phyloP scores from a whole-genome alignment of 2,113 vertebrate genomes.

The Calyptommatus sinebrachiatus region DNA sequence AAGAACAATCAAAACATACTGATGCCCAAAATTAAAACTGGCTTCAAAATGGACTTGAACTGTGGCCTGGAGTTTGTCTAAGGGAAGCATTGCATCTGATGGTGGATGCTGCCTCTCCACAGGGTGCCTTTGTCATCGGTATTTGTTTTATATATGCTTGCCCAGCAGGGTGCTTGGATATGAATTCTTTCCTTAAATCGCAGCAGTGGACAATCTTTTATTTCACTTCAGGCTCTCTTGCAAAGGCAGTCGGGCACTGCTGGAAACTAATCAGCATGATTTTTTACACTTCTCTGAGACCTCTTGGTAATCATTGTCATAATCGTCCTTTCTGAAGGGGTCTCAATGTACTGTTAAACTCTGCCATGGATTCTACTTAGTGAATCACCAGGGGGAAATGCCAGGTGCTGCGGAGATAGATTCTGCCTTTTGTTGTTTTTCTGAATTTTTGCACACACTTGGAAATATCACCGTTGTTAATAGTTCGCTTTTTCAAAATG shows the following conservation, averaged over 20 bases:
- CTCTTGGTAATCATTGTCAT: conserved; percentile 60
- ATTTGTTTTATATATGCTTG: conserved; percentile 43
- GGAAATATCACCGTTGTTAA: conserved; percentile 15
- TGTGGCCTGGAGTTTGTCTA: conserved; percentile 1
- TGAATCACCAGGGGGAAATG: background rate
- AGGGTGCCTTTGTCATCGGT: conserved; percentile 51
- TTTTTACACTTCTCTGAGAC: conserved; percentile 61
- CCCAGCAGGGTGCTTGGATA: conserved; percentile 44
- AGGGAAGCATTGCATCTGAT: conserved; percentile 6
- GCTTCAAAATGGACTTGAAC: conserved; percentile 36
- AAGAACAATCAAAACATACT: conserved; percentile 23
- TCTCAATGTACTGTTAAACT: conserved; percentile 37
- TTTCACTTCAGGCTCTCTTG: conserved; percentile 59
- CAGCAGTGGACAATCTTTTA: conserved; percentile 49
- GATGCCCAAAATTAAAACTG: background rate
- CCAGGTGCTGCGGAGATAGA: conserved; percentile 11
- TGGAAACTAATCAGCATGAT: conserved; percentile 69
- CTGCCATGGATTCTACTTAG: conserved; percentile 40
- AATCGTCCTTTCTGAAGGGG: conserved; percentile 37
- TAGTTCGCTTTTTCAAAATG: background rate
- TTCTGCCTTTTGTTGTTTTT: conserved; percentile 10
- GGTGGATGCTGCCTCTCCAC: background rate
- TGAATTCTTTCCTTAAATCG: conserved; percentile 58
- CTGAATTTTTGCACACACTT: conserved; percentile 30
- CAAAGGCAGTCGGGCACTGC: conserved; percentile 61